A percentile compares a stretch with the other conserved stretches of the same genome.
Evolutionary conservation across 2,888 invertebrate species (phyloP).

Genomic region (Scotopteryx bipunctaria): DNA sequence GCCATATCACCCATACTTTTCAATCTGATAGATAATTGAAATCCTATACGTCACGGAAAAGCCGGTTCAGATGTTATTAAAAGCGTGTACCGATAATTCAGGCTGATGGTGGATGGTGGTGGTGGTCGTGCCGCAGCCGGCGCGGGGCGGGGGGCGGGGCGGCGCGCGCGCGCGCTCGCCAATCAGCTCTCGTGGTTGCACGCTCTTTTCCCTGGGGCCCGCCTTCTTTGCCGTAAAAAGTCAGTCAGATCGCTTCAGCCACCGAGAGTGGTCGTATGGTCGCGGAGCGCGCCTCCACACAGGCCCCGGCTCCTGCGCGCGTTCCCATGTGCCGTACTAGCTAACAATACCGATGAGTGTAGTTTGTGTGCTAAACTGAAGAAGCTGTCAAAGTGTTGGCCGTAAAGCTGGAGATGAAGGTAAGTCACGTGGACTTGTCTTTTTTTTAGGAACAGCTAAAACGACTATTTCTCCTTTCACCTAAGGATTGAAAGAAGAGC

Average conservation of each 20-base stretch:
- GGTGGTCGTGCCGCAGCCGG: slow-evolving; percentile 24
- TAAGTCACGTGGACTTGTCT: slow-evolving; percentile 40
- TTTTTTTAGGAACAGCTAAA: no score
- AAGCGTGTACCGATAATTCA: slow-evolving; percentile 52
- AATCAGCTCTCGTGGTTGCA: slow-evolving; percentile 30
- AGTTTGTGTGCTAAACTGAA: slow-evolving; percentile 48
- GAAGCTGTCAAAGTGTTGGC: slow-evolving; percentile 65
- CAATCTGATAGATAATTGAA: slow-evolving; percentile 49
- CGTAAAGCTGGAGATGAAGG: slow-evolving; percentile 75
- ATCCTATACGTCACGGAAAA: slow-evolving; percentile 52
- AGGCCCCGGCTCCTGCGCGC: slow-evolving; percentile 25
- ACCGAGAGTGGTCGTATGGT: slow-evolving; percentile 42
- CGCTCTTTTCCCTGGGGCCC: slow-evolving; percentile 38
- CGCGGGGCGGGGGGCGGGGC: not conserved
- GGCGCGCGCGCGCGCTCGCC: slow-evolving; percentile 3
- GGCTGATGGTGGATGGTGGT: slow-evolving; percentile 45
- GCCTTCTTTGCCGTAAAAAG: slow-evolving; percentile 45
- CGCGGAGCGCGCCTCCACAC: slow-evolving; percentile 23
- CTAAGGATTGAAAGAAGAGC: no score
- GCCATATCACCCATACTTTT: slow-evolving; percentile 38
- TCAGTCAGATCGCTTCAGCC: slow-evolving; percentile 56
- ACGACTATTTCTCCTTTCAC: no score
- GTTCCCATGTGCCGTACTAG: slow-evolving; percentile 10
- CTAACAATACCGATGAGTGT: slow-evolving; percentile 20
- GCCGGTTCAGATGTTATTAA: slow-evolving; percentile 46